phyloP scores from a whole-genome alignment of 2,797 vertebrate species.

The Anomalospiza imberbis region DNA sequence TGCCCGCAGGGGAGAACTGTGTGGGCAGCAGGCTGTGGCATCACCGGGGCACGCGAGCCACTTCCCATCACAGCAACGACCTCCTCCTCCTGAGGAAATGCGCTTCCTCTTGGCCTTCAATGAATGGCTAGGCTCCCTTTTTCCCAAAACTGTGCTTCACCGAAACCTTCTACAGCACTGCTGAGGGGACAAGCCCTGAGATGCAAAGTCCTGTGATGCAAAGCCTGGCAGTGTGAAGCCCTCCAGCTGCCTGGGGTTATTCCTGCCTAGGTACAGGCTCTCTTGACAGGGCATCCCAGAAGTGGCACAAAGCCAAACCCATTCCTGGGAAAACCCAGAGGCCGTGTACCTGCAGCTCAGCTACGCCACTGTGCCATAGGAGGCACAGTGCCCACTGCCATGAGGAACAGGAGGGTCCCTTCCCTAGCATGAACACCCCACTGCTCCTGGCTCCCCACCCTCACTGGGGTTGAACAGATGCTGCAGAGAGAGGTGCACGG shows the following conservation, averaged over 20 bases:
- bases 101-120: background rate
- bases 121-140: background rate
- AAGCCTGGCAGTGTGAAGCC: background rate
- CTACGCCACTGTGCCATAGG: accelerated
- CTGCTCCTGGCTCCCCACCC: background rate
- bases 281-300: background rate
- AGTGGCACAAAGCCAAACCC: background rate
- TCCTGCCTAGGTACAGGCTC: background rate
- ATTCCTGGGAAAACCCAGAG: accelerated
- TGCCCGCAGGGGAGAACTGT: background rate
- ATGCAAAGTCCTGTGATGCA: background rate
- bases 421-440: background rate
- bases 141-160: background rate
- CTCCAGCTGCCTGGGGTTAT: background rate
- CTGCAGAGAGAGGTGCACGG: accelerated
- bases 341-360: background rate
- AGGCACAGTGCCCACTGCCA: background rate
- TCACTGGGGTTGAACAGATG: accelerated
- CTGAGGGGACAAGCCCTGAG: background rate
- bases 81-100: background rate
- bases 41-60: accelerated
- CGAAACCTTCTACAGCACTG: background rate
- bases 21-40: background rate
- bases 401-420: background rate
- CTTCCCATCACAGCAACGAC: background rate